phyloP scores from a whole-genome alignment of 2,888 invertebrate genomes.

The Lasiommata megera region DNA sequence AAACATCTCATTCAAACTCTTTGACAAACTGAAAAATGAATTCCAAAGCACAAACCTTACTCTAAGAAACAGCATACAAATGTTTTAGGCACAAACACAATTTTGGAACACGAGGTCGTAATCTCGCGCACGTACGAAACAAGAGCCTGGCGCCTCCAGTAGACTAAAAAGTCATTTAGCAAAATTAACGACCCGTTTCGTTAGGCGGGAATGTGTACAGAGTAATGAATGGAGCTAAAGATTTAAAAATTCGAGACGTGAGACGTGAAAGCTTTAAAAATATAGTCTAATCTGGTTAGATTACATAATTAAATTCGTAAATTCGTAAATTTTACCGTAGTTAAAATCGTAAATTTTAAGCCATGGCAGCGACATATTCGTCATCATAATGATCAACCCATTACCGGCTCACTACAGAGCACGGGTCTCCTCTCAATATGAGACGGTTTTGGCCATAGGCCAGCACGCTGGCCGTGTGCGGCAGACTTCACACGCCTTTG shows the following conservation, averaged over 20 bases:
- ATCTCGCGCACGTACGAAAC: slow-evolving; percentile 7
- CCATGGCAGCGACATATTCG: too few relatives aligned
- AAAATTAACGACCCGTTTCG: slow-evolving; percentile 56
- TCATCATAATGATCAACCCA: too few relatives aligned
- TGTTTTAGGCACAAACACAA: slow-evolving; percentile 1
- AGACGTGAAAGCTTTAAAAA: background rate
- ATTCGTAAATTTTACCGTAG: too few relatives aligned
- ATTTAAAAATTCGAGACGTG: background rate
- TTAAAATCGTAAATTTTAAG: too few relatives aligned
- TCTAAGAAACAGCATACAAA: background rate
- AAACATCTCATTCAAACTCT: background rate
- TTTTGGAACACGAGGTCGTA: background rate
- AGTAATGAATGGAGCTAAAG: slow-evolving; percentile 7
- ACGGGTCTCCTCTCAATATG: too few relatives aligned
- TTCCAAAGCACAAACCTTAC: background rate
- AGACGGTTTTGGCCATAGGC: too few relatives aligned
- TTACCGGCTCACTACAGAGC: too few relatives aligned
- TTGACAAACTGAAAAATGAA: background rate
- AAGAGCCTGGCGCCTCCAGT: slow-evolving; percentile 43
- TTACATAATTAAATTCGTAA: too few relatives aligned
- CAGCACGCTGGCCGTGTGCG: too few relatives aligned
- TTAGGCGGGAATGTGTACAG: slow-evolving; percentile 46
- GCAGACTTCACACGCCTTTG: too few relatives aligned
- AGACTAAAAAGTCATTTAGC: slow-evolving; percentile 61
- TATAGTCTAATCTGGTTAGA: too few relatives aligned